A percentile compares a stretch with the other conserved stretches of the same genome.
phyloP scores from a whole-genome alignment of 53 echinoderm and acorn worm genomes.

The Arbacia lixula region DNA sequence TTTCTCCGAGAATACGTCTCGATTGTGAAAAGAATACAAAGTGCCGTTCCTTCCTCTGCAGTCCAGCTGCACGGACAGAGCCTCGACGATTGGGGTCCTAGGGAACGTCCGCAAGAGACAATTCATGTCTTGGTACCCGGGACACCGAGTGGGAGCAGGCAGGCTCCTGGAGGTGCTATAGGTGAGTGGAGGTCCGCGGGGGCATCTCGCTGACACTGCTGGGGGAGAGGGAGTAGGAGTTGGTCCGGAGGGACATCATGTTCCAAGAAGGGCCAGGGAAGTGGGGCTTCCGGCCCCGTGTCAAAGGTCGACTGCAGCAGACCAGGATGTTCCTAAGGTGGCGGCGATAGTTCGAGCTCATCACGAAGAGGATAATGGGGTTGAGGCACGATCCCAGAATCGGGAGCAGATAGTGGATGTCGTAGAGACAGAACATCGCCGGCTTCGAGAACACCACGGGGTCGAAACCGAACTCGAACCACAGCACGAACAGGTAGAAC shows the following conservation, averaged over 20 bases:
- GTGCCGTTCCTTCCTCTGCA: too few species aligned
- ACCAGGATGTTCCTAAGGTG: constrained; percentile 73
- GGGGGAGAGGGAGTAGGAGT: constrained; percentile 43
- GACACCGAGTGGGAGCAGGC: too few species aligned
- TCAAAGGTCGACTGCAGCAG: constrained; percentile 29
- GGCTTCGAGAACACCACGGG: constrained; percentile 55
- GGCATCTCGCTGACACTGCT: constrained; percentile 31
- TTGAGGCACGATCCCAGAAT: constrained; percentile 80
- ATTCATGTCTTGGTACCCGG: too few species aligned
- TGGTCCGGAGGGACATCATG: constrained; percentile 65
- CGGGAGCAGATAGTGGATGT: constrained; percentile 73
- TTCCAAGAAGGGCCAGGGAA: constrained; percentile 63
- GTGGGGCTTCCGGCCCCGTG: constrained; percentile 48
- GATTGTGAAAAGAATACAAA: too few species aligned
- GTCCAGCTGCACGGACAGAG: not conserved
- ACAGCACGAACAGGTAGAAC: constrained; percentile 69
- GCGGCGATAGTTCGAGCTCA: constrained; percentile 95
- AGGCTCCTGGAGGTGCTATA: not conserved
- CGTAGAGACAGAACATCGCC: constrained; percentile 61
- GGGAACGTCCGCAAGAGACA: not conserved
- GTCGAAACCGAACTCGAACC: constrained; percentile 77
- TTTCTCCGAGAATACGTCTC: not conserved
- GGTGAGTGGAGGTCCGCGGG: not conserved
- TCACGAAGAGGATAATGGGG: constrained; percentile 85
- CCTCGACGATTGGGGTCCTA: not conserved